phyloP scores from a whole-genome alignment of 1,140 invertebrate species.

The Arion vulgaris region DNA sequence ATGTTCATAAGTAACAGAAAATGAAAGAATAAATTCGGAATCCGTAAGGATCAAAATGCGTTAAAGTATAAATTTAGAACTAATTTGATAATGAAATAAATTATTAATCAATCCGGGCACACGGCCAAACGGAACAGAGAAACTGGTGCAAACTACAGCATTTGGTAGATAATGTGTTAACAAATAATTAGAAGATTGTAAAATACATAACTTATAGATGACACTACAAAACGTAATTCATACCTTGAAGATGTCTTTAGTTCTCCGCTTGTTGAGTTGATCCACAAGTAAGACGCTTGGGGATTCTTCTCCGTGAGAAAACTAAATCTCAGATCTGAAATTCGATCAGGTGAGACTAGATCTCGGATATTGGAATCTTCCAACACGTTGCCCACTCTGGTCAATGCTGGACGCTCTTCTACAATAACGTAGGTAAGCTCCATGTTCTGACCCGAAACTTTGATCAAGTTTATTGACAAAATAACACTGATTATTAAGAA shows the following conservation, averaged over 20 bases:
- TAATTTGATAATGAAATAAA: too few species aligned
- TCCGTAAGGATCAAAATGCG: too few species aligned
- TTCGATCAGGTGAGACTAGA: conserved; percentile 42
- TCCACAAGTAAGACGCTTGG: conserved; percentile 21
- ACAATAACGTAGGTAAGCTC: conserved; percentile 36
- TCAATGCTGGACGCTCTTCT: conserved; percentile 41
- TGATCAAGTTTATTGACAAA: too few species aligned
- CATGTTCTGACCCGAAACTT: conserved; percentile 30
- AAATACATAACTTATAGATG: not conserved
- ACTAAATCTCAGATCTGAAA: conserved; percentile 51
- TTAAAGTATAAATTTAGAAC: too few species aligned
- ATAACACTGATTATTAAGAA: too few species aligned
- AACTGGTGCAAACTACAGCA: too few species aligned
- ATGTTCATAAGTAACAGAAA: too few species aligned
- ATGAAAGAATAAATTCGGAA: too few species aligned
- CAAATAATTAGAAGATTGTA: not conserved
- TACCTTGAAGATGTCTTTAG: conserved; percentile 30
- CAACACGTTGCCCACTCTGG: conserved; percentile 48
- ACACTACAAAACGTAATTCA: too few species aligned
- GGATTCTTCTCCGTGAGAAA: conserved; percentile 53
- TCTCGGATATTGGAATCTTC: conserved; percentile 47
- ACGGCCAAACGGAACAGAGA: not conserved
- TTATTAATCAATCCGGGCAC: not conserved
- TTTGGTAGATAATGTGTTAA: not conserved
- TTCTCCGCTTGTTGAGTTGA: conserved; percentile 27